Conservation (phyloP, 1,140 invertebrate genomes). For the Aphelinus certus region DNA sequence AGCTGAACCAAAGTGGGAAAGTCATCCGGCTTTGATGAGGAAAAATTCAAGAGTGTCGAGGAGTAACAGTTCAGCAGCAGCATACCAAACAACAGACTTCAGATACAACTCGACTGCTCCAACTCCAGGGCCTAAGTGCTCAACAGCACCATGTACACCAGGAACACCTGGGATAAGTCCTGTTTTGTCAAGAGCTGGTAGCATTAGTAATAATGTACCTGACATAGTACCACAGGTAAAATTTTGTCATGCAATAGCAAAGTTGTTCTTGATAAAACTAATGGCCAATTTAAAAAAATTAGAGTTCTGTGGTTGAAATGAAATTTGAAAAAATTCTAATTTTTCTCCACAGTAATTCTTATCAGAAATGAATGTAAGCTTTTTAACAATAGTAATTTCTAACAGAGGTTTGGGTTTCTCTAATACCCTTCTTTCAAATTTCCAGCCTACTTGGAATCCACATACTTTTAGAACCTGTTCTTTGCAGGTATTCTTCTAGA, state of each 20-base stretch:
- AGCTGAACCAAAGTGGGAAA: slow-evolving; percentile 62
- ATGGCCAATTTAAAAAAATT: too few species aligned
- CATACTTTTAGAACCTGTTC: slow-evolving; percentile 59
- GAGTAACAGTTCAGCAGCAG: slow-evolving; percentile 60
- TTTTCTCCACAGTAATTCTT: too few species aligned
- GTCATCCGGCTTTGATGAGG: slow-evolving; percentile 58
- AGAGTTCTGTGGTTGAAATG: too few species aligned
- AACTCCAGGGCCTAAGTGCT: slow-evolving; percentile 56
- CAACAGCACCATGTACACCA: slow-evolving; percentile 59
- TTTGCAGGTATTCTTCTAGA: slow-evolving; percentile 54
- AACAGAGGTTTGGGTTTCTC: neutral
- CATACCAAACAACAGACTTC: slow-evolving; percentile 59
- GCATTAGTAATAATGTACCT: slow-evolving; percentile 56
- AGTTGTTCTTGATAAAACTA: too few species aligned
- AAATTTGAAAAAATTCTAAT: too few species aligned
- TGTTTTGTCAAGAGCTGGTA: slow-evolving; percentile 57
- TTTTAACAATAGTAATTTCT: neutral
- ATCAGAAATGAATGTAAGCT: too few species aligned
- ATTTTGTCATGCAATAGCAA: slow-evolving; percentile 5
- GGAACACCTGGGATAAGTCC: slow-evolving; percentile 62
- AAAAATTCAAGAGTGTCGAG: slow-evolving; percentile 57
- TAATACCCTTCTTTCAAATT: slow-evolving; percentile 27
- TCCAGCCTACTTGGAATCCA: slow-evolving; percentile 61
- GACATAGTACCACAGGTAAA: slow-evolving; percentile 61
- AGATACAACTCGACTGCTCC: slow-evolving; percentile 59